Evolutionary conservation across 2,888 invertebrate genomes (phyloP).

Genomic region (Chironomus tentans): DNA sequence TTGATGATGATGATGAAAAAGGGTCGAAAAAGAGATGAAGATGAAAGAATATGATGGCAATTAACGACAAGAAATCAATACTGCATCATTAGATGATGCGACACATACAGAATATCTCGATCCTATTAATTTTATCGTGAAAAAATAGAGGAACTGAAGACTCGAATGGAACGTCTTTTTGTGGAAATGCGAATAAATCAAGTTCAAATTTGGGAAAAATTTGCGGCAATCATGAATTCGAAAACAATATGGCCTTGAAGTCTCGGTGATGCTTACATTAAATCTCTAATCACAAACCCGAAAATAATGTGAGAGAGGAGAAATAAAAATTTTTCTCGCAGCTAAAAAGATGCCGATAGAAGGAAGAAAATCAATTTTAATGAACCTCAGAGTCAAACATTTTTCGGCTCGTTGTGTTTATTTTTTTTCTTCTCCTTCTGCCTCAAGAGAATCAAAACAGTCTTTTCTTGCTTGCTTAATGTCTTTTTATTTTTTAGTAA

Average conservation of each 20-base stretch:
- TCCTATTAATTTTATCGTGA: not conserved
- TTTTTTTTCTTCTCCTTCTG: not conserved
- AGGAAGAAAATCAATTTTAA: constrained; percentile 19
- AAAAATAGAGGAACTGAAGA: not conserved
- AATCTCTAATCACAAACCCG: too few species aligned
- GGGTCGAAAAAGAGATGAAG: not conserved
- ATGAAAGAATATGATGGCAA: constrained; percentile 25
- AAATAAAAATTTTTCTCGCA: too few species aligned
- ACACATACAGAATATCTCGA: not conserved
- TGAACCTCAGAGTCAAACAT: constrained; percentile 16
- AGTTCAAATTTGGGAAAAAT: too few species aligned
- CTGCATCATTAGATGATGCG: constrained; percentile 9
- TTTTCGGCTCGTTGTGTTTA: constrained; percentile 10
- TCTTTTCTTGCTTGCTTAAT: not conserved
- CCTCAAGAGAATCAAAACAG: not conserved
- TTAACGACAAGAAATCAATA: constrained; percentile 20
- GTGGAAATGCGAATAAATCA: too few species aligned
- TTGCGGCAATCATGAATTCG: not conserved
- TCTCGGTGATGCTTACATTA: too few species aligned
- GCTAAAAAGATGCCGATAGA: not conserved
- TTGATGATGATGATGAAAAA: not conserved
- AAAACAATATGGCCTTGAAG: too few species aligned
- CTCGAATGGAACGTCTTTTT: not conserved
- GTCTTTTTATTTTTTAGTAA: not conserved
- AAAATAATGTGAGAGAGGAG: too few species aligned